Evolutionary conservation across 2,113 vertebrate genomes (phyloP), one percentile per base, ranked within the genome.

Genomic region (Dasyprocta punctata): DNA sequence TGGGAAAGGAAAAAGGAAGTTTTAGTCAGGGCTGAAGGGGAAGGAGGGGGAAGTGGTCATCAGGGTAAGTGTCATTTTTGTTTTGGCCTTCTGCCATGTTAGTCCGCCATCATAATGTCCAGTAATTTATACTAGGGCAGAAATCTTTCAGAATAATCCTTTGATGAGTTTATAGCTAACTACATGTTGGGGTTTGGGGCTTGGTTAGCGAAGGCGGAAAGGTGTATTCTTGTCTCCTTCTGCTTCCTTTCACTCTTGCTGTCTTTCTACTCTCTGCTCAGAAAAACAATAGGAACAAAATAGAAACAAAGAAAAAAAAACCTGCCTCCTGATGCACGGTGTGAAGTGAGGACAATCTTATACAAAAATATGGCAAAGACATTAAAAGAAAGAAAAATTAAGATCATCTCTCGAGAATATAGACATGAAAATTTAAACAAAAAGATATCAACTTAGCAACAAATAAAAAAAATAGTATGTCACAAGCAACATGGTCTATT

Each of bases 301-400:
- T 63, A 78, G 17, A 58, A 67, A 82, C 13, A 58, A 82, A 63
- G 6, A 67, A 75, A 19, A 58, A 77, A 58, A 9, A 60, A 61
- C 26, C 20, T 22, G 2, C 2, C 52, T 63, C 20, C 11, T 75
- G 44, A 75, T 5, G 81, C 22, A 80, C 17, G 60, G 10, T 24
- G 67, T 85, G 41, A 89, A 52, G 19, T 20, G 22, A 92, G 28
- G n/a, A 65, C 67, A 63, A 88, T 41, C 28, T 89, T 60, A 30
- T n/a, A 92, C 7, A 86, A 80, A 92, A 81, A 52, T 30, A 9
- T 86, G 38, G 44, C 19, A 86, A 73, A 38, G 22, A 7, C 3
- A 90, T 61, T 77, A 24, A 41, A 67, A 88, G 24, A 69, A 92
- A 86, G 33, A 38, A 86, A 73, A 92, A 84, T 12, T 78, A 95